These are phyloP conservation scores for Poeciliopsis occidentalis DNA, from an alignment of 2,113 vertebrate genomes.

Conservation along the genomic window DNA sequence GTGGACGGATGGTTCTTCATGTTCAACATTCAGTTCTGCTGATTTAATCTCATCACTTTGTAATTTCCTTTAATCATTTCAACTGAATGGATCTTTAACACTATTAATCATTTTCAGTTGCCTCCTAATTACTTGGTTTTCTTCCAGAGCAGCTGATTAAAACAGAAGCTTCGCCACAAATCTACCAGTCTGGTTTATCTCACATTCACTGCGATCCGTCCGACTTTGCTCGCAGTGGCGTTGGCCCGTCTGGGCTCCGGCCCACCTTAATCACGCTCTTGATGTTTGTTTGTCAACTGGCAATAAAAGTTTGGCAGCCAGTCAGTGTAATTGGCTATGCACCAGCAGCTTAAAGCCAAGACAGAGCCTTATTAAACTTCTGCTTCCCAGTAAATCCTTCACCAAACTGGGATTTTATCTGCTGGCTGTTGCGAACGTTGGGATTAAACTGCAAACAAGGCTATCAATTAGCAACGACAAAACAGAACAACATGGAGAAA, in stretches of 20 bases:
- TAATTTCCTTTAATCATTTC: slow-evolving; percentile 12
- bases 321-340: slow-evolving; percentile 73
- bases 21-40: neutral
- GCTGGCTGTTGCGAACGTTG: slow-evolving; percentile 24
- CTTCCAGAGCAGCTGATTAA: slow-evolving; percentile 39
- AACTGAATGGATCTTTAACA: slow-evolving; percentile 5
- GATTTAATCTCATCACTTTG: slow-evolving; percentile 10
- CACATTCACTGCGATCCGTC: slow-evolving; percentile 35
- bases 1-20: neutral
- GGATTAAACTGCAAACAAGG: slow-evolving; percentile 14
- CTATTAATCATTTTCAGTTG: slow-evolving; percentile 8
- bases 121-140: slow-evolving; percentile 16
- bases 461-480: slow-evolving; percentile 9
- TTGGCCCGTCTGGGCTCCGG: slow-evolving; percentile 31
- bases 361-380: slow-evolving; percentile 55
- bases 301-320: slow-evolving; percentile 55
- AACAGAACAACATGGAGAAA: neutral
- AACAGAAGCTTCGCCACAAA: slow-evolving; percentile 15
- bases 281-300: slow-evolving; percentile 63
- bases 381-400: slow-evolving; percentile 60
- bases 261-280: slow-evolving; percentile 61
- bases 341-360: slow-evolving; percentile 62
- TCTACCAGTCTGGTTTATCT: slow-evolving; percentile 33
- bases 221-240: slow-evolving; percentile 33
- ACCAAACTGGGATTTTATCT: slow-evolving; percentile 48